phyloP scores from a whole-genome alignment of 2,113 vertebrate species.

The Campylomormyrus tamandua region DNA sequence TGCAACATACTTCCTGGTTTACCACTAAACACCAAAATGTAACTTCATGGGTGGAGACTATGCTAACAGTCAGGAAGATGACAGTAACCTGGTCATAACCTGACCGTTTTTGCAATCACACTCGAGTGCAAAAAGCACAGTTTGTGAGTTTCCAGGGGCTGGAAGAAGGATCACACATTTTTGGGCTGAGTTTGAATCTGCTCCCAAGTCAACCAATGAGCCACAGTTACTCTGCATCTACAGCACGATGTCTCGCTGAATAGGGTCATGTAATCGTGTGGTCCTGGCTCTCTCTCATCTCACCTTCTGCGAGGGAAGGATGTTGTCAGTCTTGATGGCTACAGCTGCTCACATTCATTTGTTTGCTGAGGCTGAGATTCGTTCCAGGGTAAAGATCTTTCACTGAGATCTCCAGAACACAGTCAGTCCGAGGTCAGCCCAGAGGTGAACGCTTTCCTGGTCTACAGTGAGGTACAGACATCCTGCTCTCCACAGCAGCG shows the following conservation, averaged over 20 bases:
- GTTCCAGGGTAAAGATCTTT: background rate
- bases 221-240: background rate
- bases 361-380: background rate
- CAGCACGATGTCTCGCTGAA: background rate
- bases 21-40: background rate
- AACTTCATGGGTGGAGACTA: background rate
- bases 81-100: no score
- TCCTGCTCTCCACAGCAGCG: slow-evolving; percentile 52
- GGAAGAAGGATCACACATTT: background rate
- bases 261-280: background rate
- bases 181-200: background rate
- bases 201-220: background rate
- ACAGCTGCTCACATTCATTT: background rate
- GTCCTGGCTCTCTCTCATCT: background rate
- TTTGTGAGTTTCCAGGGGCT: background rate
- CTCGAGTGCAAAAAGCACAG: background rate
- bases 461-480: slow-evolving; percentile 43
- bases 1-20: background rate
- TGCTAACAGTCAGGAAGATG: background rate
- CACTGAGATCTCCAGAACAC: background rate
- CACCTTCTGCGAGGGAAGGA: background rate
- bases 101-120: background rate
- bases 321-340: background rate
- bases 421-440: slow-evolving; percentile 35
- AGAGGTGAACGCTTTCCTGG: slow-evolving; percentile 40